A percentile compares a stretch with the other conserved stretches of the same genome.
phyloP scores from a whole-genome alignment of 2,113 vertebrate species.

The Ranitomeya variabilis region DNA sequence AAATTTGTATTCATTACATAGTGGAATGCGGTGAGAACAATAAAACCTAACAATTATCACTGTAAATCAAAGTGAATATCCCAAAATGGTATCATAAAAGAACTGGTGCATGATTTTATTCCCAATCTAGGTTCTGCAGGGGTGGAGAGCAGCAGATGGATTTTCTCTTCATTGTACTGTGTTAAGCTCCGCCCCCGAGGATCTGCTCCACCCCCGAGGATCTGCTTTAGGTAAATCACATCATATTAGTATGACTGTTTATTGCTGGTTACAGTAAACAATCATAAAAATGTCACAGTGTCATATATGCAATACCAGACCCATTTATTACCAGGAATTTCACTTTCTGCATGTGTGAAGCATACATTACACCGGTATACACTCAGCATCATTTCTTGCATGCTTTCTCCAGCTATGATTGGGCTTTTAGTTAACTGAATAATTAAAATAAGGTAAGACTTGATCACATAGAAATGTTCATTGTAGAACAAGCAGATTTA shows the following conservation, averaged over 20 bases:
- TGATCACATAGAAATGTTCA: slow-evolving; percentile 50
- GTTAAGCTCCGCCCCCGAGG: background rate
- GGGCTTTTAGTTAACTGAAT: slow-evolving; percentile 43
- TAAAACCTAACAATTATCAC: no score
- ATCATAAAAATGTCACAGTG: background rate
- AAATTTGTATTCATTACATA: no score
- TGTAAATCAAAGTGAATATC: no score
- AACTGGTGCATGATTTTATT: background rate
- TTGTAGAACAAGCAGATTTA: slow-evolving; percentile 48
- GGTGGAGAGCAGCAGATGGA: no score
- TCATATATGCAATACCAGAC: background rate
- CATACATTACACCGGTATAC: background rate
- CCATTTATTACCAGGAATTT: no score
- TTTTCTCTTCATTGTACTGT: background rate
- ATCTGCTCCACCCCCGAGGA: background rate
- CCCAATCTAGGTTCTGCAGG: no score
- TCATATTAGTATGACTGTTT: no score
- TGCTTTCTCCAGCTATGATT: slow-evolving; percentile 25
- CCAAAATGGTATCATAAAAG: no score
- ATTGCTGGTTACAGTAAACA: background rate
- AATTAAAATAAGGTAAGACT: slow-evolving; percentile 46
- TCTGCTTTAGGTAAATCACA: background rate
- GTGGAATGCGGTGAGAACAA: no score
- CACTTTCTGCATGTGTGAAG: background rate
- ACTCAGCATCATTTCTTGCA: no score